Evolutionary conservation across 2,888 invertebrate genomes (phyloP), one percentile per base, ranked within the genome.

Genomic region (Auanema sp.): DNA sequence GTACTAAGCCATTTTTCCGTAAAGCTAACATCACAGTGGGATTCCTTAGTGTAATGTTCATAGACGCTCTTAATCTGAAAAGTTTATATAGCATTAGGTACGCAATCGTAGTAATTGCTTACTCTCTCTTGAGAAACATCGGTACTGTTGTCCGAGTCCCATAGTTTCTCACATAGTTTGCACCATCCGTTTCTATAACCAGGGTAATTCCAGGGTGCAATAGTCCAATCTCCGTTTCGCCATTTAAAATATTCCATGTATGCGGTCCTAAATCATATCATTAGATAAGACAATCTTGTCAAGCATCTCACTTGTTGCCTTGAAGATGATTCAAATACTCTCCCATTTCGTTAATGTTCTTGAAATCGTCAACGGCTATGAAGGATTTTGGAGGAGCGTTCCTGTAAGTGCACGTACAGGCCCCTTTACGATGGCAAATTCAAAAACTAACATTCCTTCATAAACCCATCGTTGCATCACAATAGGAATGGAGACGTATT

Each of bases 351-450:
- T 71, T 63, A 4, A 79, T 66, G 24, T 62, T 65, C 6, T 63
- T 57, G 64, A 71, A 83, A 52, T 83, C 81, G 62, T 82, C 81
- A 66, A 83, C 64, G 16, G 83, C 80, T 56, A 83, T 80, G 65
- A 75, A 79, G 1, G 78, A 74, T 21, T 76, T 67, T 16, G 75
- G 67, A 0, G 79, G 81, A 12, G 79, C 58, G 24, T 68, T 68
- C 21, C 79, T 79, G 65, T 14, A 69, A 56, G 10, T 1, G 25
- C n/a, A 57, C 25, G 23, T 42, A n/a, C 14, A 57, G 8, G 41
- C 47, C 43, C 63, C 23, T 21, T 50, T 23, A 16, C 40, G 16
- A 14, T 21, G 23, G 1, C 16, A 59, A 2, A 40, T 18, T 49
- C 14, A 14, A 10, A 11, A 8, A 23, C 49, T 53, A 53, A 60